Percentiles rank a stretch among this genome's conserved stretches.
Conservation (phyloP, 2,888 invertebrate species). For the Polyommatus iphigenia region DNA sequence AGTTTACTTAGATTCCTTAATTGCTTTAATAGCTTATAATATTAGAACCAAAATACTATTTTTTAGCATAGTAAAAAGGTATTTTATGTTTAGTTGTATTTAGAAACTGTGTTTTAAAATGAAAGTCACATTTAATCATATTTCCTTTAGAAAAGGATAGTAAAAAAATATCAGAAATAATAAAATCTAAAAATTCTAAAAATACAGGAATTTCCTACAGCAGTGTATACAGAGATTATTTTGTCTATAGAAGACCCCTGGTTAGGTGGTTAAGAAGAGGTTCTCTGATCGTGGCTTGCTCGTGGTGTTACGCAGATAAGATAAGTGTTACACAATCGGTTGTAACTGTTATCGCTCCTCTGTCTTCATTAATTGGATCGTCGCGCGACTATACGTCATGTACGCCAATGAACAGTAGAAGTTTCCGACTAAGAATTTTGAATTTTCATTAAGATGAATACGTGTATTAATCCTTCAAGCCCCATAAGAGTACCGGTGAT, state of each 20-base stretch:
- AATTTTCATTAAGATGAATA: neutral
- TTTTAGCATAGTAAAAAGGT: no score
- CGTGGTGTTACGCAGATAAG: slow-evolving; percentile 28
- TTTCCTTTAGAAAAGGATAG: no score
- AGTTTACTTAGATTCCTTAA: neutral
- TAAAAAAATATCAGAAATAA: no score
- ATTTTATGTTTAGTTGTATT: no score
- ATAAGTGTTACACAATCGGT: slow-evolving; percentile 25
- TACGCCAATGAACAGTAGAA: neutral
- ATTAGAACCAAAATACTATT: no score
- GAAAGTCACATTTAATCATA: no score
- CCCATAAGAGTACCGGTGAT: no score
- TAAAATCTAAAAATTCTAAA: no score
- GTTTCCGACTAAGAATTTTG: neutral
- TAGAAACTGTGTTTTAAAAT: no score
- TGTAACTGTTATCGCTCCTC: slow-evolving; percentile 23
- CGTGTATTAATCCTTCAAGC: no score
- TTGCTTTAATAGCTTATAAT: neutral
- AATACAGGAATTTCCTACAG: no score
- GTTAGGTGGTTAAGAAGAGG: neutral
- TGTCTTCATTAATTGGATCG: slow-evolving; percentile 10
- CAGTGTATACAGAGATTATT: neutral
- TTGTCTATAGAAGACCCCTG: neutral
- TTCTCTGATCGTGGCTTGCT: neutral
- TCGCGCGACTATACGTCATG: neutral